A percentile compares a stretch with the other conserved stretches of the same genome.
Evolutionary conservation across 30 jellyfish, hydroid and myxozoan species (phyloP).

Genomic region (Chrysaora quinquecirrha): DNA sequence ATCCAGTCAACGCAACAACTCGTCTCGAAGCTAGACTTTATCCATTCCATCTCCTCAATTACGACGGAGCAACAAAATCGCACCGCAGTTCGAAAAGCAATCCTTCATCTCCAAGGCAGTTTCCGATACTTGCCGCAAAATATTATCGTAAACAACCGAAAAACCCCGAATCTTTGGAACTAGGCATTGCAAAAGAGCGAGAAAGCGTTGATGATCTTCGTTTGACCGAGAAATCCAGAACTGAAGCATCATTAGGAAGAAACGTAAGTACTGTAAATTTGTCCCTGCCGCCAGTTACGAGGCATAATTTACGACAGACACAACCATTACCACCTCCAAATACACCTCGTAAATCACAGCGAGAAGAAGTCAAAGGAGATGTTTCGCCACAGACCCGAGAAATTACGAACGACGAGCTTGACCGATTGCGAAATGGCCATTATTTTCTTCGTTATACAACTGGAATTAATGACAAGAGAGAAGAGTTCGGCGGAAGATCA

Average conservation of each 20-base stretch:
- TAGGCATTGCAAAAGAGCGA: background rate
- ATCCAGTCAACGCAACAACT: background rate
- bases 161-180: background rate
- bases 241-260: background rate
- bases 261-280: no score
- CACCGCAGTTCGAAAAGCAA: background rate
- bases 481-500: background rate
- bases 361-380: background rate
- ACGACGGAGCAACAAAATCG: background rate
- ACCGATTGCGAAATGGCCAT: slow-evolving; percentile 54
- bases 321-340: slow-evolving; percentile 32
- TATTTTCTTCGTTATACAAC: slow-evolving; percentile 58
- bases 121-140: slow-evolving; percentile 63
- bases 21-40: slow-evolving; percentile 24
- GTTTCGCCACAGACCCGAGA: background rate
- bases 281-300: slow-evolving; percentile 39
- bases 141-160: slow-evolving; percentile 23
- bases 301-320: background rate
- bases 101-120: slow-evolving; percentile 41
- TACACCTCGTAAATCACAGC: slow-evolving; percentile 28
- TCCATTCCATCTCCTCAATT: slow-evolving; percentile 51
- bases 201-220: background rate
- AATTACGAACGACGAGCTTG: slow-evolving; percentile 45
- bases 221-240: background rate
- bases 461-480: background rate